Percentiles rank a stretch among this genome's conserved stretches.
phyloP scores from a whole-genome alignment of 2,113 vertebrate species.

The Leptobrachium ailaonicum region DNA sequence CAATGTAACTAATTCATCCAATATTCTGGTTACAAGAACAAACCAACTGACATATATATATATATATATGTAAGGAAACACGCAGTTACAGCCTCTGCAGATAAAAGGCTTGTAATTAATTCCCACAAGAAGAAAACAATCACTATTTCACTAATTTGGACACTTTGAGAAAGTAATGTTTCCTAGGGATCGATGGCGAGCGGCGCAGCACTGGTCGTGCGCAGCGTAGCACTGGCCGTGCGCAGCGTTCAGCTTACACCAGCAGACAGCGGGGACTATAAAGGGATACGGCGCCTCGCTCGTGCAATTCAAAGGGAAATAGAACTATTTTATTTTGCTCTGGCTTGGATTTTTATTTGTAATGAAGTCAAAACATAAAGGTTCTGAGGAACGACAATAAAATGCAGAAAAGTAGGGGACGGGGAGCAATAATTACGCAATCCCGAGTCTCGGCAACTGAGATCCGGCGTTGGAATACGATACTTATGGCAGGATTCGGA shows the following conservation, averaged over 20 bases:
- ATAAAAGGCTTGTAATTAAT: too few species aligned
- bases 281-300: background rate
- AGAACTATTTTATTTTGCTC: background rate
- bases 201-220: too few species aligned
- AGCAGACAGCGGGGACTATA: background rate
- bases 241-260: background rate
- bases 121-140: too few species aligned
- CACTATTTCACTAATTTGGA: too few species aligned
- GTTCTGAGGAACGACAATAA: constrained; percentile 15
- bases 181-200: too few species aligned
- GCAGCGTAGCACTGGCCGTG: too few species aligned
- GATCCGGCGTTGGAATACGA: background rate
- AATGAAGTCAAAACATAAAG: constrained; percentile 17
- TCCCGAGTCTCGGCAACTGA: background rate
- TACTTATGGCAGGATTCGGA: background rate
- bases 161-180: too few species aligned
- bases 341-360: constrained; percentile 14
- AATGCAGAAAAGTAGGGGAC: constrained; percentile 1
- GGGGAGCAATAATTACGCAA: constrained; percentile 17
- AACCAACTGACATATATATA: too few species aligned
- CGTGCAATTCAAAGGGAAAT: background rate
- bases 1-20: too few species aligned
- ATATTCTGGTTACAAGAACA: too few species aligned
- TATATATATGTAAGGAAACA: too few species aligned
- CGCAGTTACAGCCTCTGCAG: too few species aligned